phyloP scores from a whole-genome alignment of 2,888 invertebrate species.

The Andrena fulva region DNA sequence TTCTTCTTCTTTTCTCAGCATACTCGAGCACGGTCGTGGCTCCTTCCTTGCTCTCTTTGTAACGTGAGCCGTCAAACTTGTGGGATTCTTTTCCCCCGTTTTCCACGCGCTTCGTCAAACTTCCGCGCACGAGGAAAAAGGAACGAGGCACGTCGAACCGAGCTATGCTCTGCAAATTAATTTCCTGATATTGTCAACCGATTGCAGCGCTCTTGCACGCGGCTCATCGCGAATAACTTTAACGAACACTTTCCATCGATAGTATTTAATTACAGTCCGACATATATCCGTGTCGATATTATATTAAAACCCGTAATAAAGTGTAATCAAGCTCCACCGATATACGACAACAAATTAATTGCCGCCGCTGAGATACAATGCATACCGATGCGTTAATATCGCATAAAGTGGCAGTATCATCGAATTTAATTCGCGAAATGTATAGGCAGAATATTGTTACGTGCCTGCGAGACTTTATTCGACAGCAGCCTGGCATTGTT shows the following conservation, averaged over 20 bases:
- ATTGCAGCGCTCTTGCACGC: background rate
- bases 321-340: conserved; percentile 22
- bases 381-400: conserved; percentile 41
- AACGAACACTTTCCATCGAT: conserved; percentile 21
- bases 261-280: conserved; percentile 38
- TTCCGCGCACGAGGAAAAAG: background rate
- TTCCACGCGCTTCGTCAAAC: conserved; percentile 16
- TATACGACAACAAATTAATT: conserved; percentile 49
- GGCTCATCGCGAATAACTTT: conserved; percentile 25
- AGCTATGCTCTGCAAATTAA: conserved; percentile 6
- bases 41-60: conserved; percentile 31
- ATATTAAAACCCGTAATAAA: conserved; percentile 45
- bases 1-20: conserved; percentile 39
- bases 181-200: conserved; percentile 19
- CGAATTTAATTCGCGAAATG: conserved; percentile 26
- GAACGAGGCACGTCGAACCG: background rate
- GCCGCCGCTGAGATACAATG: conserved; percentile 20
- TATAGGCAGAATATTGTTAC: background rate
- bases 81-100: conserved; percentile 10
- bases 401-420: conserved; percentile 14
- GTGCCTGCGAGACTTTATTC: conserved; percentile 18
- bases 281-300: conserved; percentile 28
- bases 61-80: conserved; percentile 8
- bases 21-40: conserved; percentile 15
- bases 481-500: conserved; percentile 24